Conservation (phyloP, 2,888 invertebrate species). For the Sericinus montela region DNA sequence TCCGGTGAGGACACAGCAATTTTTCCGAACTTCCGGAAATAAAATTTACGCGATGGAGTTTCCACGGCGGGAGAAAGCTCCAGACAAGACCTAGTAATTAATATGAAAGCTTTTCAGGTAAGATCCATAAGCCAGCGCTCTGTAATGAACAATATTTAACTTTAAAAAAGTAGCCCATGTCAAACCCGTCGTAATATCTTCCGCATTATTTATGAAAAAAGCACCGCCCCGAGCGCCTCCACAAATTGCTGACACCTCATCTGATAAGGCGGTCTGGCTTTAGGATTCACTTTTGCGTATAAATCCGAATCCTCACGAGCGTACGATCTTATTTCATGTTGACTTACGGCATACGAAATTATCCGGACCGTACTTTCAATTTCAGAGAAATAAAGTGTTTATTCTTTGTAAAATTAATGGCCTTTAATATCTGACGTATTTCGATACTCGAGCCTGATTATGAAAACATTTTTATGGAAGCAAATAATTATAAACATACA, state of each 20-base stretch:
- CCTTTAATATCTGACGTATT: neutral
- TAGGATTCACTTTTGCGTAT: neutral
- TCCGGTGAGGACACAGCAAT: too few species aligned
- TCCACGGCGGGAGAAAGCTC: too few species aligned
- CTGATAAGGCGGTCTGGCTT: neutral
- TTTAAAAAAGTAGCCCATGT: neutral
- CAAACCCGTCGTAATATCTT: neutral
- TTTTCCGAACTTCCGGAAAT: too few species aligned
- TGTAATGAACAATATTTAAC: neutral
- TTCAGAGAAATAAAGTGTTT: conserved; percentile 10
- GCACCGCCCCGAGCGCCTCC: neutral
- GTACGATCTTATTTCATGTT: conserved; percentile 2
- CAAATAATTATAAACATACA: too few species aligned
- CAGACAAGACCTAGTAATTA: too few species aligned
- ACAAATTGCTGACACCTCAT: neutral
- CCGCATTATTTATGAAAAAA: neutral
- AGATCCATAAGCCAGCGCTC: too few species aligned
- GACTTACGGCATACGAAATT: conserved; percentile 11
- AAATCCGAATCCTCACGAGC: neutral
- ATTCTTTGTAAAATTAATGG: neutral
- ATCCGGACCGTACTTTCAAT: conserved; percentile 10
- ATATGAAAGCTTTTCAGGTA: too few species aligned
- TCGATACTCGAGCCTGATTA: neutral
- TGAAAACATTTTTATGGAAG: too few species aligned
- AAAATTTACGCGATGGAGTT: too few species aligned